phyloP scores from a whole-genome alignment of 2,888 invertebrate genomes.

The Idaea aversata region DNA sequence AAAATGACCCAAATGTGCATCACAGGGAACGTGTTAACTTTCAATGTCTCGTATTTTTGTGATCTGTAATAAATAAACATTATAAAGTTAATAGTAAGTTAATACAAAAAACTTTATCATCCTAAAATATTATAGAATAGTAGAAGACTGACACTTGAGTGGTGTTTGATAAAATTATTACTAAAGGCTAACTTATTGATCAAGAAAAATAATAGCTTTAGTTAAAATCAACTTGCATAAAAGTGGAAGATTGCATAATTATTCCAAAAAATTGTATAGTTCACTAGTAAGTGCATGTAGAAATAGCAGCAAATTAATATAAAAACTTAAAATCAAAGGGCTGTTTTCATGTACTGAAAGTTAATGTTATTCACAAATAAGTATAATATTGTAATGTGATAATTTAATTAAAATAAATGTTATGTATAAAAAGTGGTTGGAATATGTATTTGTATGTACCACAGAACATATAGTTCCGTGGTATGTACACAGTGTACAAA shows the following conservation, averaged over 20 bases:
- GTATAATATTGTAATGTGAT: conserved; percentile 6
- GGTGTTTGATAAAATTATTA: neutral
- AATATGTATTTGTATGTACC: neutral
- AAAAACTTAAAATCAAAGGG: conserved; percentile 15
- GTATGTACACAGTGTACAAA: neutral
- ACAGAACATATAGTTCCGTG: too few species aligned
- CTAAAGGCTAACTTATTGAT: neutral
- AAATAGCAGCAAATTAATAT: conserved; percentile 42
- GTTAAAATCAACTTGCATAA: neutral
- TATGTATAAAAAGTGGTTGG: neutral
- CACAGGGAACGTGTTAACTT: too few species aligned
- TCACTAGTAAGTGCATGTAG: conserved; percentile 37
- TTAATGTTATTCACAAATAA: conserved; percentile 13
- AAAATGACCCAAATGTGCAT: too few species aligned
- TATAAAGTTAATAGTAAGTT: too few species aligned
- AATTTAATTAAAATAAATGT: neutral
- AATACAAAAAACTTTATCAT: too few species aligned
- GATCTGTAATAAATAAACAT: too few species aligned
- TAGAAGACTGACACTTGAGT: too few species aligned
- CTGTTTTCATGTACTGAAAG: conserved; percentile 10
- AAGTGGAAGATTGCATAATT: neutral
- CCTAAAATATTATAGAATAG: too few species aligned
- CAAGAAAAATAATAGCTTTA: neutral
- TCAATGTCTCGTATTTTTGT: too few species aligned
- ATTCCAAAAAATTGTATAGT: neutral